Base-by-base conservation (phyloP, 2,797 vertebrate genomes). In the Potorous gilbertii region DNA sequence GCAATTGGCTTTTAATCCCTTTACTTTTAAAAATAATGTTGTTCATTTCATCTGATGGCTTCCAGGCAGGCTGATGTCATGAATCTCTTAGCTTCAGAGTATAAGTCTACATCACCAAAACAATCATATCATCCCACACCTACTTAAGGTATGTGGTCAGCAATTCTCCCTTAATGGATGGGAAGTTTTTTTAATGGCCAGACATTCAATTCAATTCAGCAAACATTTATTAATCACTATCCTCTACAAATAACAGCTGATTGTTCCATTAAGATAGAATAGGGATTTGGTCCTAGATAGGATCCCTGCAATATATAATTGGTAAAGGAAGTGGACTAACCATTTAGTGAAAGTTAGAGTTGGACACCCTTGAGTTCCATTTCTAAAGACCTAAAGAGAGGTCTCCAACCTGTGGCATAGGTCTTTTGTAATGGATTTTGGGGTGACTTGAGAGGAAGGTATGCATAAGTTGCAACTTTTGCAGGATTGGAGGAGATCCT, bases 21-120 rank as follows among this genome's bases (percentile, higher is more conserved):
- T 96, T 87, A 16, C 87, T 97, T 98, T 97, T 98, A 98, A 98
- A 97, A 98, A 98, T 98, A 97, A 95, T 91, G 93, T 74, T 97
- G 21, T 97, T 93, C 27, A 54, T 97, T 95, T 97, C 92, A 52
- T 90, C 92, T 74, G 59, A 46, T 52, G 89, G 50, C 92, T 90
- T 94, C 56, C n/a, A 57, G 66, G n/a, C 91, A 9, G 90, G 59
- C 54, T 94, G 54, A 90, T 55, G 27, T 89, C 50, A 18, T 92
- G 4, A 11, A 46, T 94, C 55, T 50, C 55, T 3, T 3, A 27
- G 57, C 66, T 91, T 21, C n/a, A n/a, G 62, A 4, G 29, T 54
- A 57, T 92, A 46, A 50, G n/a, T 81, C 92, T 90, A 62, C 95
- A 31, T 90, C 57, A 91, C 90, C 92, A 93, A 56, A 52, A 74